Evolutionary conservation across 2,797 vertebrate species (phyloP).

Genomic region (Scolopax bukidnonensis): DNA sequence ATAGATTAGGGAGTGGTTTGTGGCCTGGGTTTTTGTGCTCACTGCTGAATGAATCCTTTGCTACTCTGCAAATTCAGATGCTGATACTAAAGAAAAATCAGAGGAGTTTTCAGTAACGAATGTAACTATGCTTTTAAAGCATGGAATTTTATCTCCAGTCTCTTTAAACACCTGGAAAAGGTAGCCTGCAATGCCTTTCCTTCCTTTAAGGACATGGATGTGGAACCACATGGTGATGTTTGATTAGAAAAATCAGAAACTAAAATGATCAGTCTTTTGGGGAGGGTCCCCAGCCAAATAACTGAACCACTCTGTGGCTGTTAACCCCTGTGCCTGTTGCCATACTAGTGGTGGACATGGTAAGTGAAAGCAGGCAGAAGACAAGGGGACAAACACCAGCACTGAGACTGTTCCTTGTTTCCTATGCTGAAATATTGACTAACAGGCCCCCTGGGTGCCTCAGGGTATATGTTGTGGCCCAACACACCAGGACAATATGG

Average conservation of each 20-base stretch:
- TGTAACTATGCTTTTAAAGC: conserved; percentile 8
- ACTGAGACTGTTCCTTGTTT: neutral
- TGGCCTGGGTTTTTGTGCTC: neutral
- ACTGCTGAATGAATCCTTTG: neutral
- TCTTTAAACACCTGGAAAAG: neutral
- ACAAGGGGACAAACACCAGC: accelerated
- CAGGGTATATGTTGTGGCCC: accelerated
- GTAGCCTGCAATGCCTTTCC: neutral
- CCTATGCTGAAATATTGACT: too few relatives aligned
- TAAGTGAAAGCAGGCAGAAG: neutral
- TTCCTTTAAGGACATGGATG: neutral
- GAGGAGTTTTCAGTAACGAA: neutral
- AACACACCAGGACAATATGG: accelerated
- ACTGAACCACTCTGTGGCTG: neutral
- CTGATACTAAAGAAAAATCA: conserved; percentile 24
- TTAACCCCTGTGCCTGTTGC: neutral
- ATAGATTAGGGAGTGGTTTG: conserved; percentile 8
- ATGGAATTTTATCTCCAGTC: neutral
- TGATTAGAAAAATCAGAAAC: neutral
- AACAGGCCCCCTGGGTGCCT: neutral
- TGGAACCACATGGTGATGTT: neutral
- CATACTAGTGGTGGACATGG: accelerated
- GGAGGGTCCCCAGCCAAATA: neutral
- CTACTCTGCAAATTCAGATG: neutral
- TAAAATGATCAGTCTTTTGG: neutral